Percentiles rank a stretch among this genome's conserved stretches.
Conservation (phyloP, 2,888 invertebrate genomes). For the Rotaria magnacalcarata region DNA sequence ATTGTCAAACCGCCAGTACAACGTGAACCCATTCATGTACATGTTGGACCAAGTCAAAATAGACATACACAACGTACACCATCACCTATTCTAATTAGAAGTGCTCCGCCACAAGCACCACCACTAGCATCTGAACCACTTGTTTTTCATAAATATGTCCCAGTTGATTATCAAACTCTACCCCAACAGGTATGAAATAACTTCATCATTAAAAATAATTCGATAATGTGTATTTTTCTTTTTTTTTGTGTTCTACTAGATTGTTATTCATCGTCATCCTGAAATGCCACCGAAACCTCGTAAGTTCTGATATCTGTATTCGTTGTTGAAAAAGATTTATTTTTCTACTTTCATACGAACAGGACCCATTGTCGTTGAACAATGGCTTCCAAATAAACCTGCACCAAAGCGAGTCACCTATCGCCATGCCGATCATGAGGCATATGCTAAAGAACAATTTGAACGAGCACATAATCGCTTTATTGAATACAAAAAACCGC, state of each 20-base stretch:
- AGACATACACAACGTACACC: background rate
- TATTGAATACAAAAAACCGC: conserved; percentile 31
- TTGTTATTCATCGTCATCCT: conserved; percentile 15
- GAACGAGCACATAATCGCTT: background rate
- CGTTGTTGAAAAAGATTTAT: background rate
- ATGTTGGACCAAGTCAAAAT: background rate
- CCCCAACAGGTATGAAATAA: background rate
- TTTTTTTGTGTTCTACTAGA: background rate
- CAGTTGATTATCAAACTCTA: background rate
- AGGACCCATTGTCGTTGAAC: conserved; percentile 23
- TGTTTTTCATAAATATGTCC: background rate
- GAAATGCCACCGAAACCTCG: conserved; percentile 28
- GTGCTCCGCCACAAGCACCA: background rate
- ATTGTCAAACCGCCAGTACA: background rate
- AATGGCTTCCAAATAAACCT: conserved; percentile 28
- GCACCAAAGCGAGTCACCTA: conserved; percentile 28
- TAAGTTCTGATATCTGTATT: background rate
- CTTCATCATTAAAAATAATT: background rate
- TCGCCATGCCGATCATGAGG: background rate
- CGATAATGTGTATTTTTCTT: background rate
- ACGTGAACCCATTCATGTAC: background rate
- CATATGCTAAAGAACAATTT: background rate
- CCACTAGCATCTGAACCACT: no score
- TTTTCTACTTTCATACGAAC: background rate
- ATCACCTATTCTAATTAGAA: conserved; percentile 20